Conservation (phyloP, 2,888 invertebrate species). For the Pachydiplax longipennis region DNA sequence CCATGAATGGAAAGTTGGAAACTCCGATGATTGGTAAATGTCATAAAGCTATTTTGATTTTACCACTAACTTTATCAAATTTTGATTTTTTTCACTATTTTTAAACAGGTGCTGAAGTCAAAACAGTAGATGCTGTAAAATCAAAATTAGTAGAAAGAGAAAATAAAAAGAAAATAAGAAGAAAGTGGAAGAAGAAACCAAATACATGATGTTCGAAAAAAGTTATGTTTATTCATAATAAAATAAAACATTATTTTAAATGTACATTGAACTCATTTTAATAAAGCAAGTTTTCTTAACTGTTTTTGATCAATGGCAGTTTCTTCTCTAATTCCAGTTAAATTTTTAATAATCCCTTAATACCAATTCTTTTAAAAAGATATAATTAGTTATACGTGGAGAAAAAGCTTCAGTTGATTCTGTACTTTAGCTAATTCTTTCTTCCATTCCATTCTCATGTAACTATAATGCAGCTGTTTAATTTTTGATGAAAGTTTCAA, state of each 20-base stretch:
- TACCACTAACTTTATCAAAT: too few relatives aligned
- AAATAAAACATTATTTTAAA: background rate
- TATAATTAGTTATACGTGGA: background rate
- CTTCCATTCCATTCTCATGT: background rate
- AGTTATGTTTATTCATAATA: background rate
- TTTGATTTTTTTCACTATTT: background rate
- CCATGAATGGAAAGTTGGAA: conserved; percentile 51
- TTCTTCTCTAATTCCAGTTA: background rate
- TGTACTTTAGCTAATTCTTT: background rate
- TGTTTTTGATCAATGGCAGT: background rate
- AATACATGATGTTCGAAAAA: conserved; percentile 20
- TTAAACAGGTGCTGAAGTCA: conserved; percentile 52
- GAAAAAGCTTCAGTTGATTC: background rate
- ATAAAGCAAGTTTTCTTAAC: background rate
- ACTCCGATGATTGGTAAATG: conserved; percentile 49
- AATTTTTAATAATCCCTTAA: background rate
- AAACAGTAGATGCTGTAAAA: conserved; percentile 62
- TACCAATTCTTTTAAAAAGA: background rate
- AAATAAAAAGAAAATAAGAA: conserved; percentile 55
- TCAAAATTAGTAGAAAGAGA: conserved; percentile 64
- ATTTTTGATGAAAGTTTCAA: background rate
- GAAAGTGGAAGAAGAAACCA: conserved; percentile 55
- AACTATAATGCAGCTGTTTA: background rate
- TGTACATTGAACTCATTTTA: background rate
- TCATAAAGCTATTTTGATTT: background rate